A percentile compares a stretch with the other conserved stretches of the same genome.
These are phyloP conservation scores for Drosophila dives DNA, from an alignment of 2,888 invertebrate genomes.

Conservation along the genomic window DNA sequence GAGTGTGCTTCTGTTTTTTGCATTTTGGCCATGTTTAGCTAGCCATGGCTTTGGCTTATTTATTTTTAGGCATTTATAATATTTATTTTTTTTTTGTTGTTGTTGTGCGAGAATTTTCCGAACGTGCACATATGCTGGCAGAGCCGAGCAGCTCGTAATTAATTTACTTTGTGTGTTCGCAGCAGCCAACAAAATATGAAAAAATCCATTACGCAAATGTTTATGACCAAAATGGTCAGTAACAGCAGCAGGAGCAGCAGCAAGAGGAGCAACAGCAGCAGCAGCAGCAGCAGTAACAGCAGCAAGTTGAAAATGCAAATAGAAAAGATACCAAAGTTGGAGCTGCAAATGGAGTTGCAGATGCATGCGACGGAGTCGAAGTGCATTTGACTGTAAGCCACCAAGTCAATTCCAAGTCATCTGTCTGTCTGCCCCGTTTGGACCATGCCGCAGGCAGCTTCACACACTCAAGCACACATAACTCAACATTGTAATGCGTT, in stretches of 20 bases:
- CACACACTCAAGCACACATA: conserved; percentile 41
- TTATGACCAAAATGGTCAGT: conserved; percentile 80
- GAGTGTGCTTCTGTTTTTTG: conserved; percentile 74
- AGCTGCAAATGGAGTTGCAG: conserved; percentile 65
- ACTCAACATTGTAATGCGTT: conserved; percentile 76
- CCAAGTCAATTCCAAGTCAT: conserved; percentile 53
- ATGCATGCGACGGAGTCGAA: conserved; percentile 64
- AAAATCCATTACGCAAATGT: conserved; percentile 82
- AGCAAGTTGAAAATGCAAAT: conserved; percentile 67
- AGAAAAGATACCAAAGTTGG: conserved; percentile 74
- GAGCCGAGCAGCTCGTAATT: conserved; percentile 68
- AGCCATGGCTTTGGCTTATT: conserved; percentile 62
- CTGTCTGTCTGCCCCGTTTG: conserved; percentile 26
- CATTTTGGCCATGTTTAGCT: conserved; percentile 62
- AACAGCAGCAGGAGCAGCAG: conserved; percentile 27
- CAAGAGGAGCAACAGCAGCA: conserved; percentile 21
- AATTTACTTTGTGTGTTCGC: conserved; percentile 79
- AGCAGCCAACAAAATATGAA: conserved; percentile 75
- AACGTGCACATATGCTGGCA: conserved; percentile 65
- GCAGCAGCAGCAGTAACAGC: not conserved
- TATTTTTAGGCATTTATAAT: conserved; percentile 75
- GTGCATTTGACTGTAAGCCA: conserved; percentile 67
- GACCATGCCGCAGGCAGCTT: conserved; percentile 35
- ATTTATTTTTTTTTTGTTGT: conserved; percentile 29
- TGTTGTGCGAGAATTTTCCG: conserved; percentile 54